Evolutionary conservation across 2,113 vertebrate genomes (phyloP), one percentile per base, ranked within the genome.

Genomic region (Eudyptes chrysolophus): DNA sequence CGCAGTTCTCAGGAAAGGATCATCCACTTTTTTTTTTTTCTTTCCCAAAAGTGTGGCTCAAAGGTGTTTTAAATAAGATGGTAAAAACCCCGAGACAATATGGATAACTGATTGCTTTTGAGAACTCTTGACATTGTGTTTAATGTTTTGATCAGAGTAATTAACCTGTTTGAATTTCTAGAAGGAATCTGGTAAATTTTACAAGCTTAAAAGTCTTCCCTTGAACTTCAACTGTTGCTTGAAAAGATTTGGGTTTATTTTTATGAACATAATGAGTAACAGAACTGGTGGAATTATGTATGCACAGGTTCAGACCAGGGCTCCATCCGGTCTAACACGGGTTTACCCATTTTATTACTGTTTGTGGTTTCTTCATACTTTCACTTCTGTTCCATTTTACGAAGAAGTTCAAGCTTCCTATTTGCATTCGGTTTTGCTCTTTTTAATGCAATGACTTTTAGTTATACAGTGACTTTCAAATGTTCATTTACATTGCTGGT

Each of bases 391-490:
- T 92, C 26, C 44, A 27, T 71, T 83, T 74, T 72, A 60, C 66
- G 76, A 44, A 66, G 82, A 95, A 84, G 64, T 68, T 85, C 75
- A 90, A 32, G 51, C 92, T 55, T 93, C 75, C 84, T 93, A 38
- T 74, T 84, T 96, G 96, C 38, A 5, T 94, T 96, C 0, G 0
- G 8, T 65, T 94, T 88, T 92, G 36, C n/a, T 92, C 49, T 66
- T 84, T 91, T 92, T 94, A 89, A 88, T 84, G 27, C 76, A 77
- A n/a, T 51, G 24, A 64, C 65, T 78, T 29, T 74, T 72, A 32
- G 78, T 76, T 96, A 46, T 61, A 55, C 54, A 66, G 57, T 93
- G 96, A 93, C 68, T 97, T 96, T 95, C 86, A 90, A 79, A 83
- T 90, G 83, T 95, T 92, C 84, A 46, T 65, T 96, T 83, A 90